Base-by-base conservation (phyloP, 2,113 vertebrate species). In the Chlamydotis undulata region DNA sequence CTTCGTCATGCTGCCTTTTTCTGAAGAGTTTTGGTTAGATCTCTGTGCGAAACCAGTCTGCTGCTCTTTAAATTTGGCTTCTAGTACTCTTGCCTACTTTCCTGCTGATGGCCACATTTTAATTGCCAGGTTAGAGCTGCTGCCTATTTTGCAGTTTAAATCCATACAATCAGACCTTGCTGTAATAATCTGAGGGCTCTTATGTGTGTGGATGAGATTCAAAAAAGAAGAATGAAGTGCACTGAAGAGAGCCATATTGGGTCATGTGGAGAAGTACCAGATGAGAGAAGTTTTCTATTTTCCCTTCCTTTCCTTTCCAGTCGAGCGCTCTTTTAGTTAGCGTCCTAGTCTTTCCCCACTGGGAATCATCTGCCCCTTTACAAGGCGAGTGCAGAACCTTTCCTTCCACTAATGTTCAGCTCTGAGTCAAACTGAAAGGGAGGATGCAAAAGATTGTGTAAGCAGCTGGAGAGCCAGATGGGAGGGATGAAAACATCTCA, bases 401-500 rank as follows among this genome's bases (percentile, higher is more conserved):
- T 87, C 50, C n/a, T 89, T 91, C 25, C 9, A n/a, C 19, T 87
- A 6, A 19, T 23, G 31, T 67, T 94, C 47, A 67, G 59, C 21
- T 95, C 60, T 75, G 47, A 87, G 43, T 87, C 47, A 59, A 55
- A 63, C 52, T 0, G 1, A 86, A 89, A 81, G 50, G 26, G 68
- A 92, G 68, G 47, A 56, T 65, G 28, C 37, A 85, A 60, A 31
- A 83, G 41, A 50, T 63, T 55, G 52, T 86, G 39, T 81, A 45
- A 89, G 83, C 74, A 94, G 69, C 89, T 94, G 65, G 78, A 83
- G 68, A 88, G 47, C 55, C 90, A 92, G 59, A 94, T 93, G 73
- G 71, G 25, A 92, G 53, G 41, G 59, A 43, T 77, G 80, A 50
- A 95, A 83, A 76, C 47, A 80, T 83, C 85, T 85, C 45, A 3